Percentiles rank a stretch among this genome's conserved stretches.
phyloP scores from a whole-genome alignment of 1,140 invertebrate species.

The Olivierus martensii region DNA sequence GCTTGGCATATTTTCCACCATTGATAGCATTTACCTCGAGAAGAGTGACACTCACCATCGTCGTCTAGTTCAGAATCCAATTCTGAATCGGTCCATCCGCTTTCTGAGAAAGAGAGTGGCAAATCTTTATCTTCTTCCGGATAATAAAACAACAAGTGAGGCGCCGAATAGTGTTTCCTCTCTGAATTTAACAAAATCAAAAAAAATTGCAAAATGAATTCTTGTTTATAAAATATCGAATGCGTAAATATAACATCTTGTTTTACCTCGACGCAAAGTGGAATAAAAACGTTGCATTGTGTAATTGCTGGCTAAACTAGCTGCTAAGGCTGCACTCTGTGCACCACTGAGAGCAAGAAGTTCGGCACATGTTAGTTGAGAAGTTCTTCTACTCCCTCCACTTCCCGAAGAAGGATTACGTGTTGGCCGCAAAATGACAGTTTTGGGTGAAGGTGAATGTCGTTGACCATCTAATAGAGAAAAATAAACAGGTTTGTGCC shows the following conservation, averaged over 20 bases:
- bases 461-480: too few species aligned
- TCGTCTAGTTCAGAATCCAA: conserved; percentile 7
- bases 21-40: conserved; percentile 1
- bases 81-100: conserved; percentile 19
- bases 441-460: too few species aligned
- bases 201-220: too few species aligned
- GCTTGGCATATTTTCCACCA: conserved; percentile 15
- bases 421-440: too few species aligned
- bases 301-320: conserved; percentile 39
- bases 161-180: conserved; percentile 28
- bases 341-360: conserved; percentile 76
- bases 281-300: conserved; percentile 21
- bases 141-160: conserved; percentile 24
- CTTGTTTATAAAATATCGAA: too few species aligned
- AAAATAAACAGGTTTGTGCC: too few species aligned
- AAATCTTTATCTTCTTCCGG: conserved; percentile 6
- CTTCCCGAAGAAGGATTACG: too few species aligned
- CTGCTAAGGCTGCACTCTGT: conserved; percentile 78
- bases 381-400: conserved; percentile 2
- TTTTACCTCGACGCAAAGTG: conserved; percentile 32
- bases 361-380: conserved; percentile 72
- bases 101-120: conserved; percentile 18
- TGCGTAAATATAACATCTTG: too few species aligned
- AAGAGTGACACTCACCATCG: not conserved
- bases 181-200: conserved; percentile 9